Base-by-base conservation (phyloP, 2,888 invertebrate genomes). In the Chalcis sispes region DNA sequence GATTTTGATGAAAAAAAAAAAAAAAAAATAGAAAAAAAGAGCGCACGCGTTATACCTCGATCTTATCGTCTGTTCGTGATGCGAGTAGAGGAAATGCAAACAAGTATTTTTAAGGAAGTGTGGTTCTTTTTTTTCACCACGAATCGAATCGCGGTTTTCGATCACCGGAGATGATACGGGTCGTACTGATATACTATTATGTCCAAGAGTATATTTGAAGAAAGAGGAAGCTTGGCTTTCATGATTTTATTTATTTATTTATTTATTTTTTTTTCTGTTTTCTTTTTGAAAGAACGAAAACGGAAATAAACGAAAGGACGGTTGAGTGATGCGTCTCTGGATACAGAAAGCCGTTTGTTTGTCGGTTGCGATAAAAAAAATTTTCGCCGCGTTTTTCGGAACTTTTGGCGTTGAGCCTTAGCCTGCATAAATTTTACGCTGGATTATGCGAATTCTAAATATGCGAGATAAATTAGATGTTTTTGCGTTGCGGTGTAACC, bases 141-240 rank as follows among this genome's bases (percentile, higher is more conserved):
- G 56, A 67, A 67, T 46, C 56, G 67, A 67, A 67, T 56, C 42
- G 67, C 67, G 67, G 54, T 56, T 27, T 54, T 42, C 54, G 54
- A 66, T 54, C 66, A 54, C 13, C 54, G 27, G 25, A 8, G 23
- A 27, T 2, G 42, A 42, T 42, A 42, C 15, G 7, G 42, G 15
- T 10, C 5, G 23, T 50, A 20, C 15, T 3, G 50, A 18, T 20
- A 23, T 10, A 46, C 46, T 8, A 0, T 46, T 10, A 10, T 25
- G 46, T 29, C 29, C 27, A 48, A 29, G 48, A 42, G 42, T 7
- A 36, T 27, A n/a, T n/a, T n/a, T n/a, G n/a, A n/a, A n/a, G n/a
- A n/a, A 40, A 18, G 36, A 48, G 15, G 40, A 66, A 5, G 42
- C 15, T 42, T 10, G 42, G 15, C 15, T 32, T 3, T 32, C 5